Evolutionary conservation across 2,888 invertebrate species (phyloP), one percentile per base, ranked within the genome.

Genomic region (Ochlodes sylvanus): DNA sequence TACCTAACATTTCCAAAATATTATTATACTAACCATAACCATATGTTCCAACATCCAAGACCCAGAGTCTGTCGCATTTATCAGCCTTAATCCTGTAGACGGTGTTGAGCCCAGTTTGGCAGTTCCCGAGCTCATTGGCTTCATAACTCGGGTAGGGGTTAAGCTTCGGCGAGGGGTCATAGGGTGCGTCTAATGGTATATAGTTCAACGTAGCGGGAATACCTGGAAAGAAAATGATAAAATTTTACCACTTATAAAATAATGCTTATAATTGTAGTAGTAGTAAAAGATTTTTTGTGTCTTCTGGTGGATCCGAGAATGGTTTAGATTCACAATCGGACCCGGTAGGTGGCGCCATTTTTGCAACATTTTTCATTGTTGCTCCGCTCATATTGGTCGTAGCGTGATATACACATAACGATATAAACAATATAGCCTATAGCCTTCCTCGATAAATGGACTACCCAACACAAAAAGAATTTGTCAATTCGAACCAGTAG

Each of bases 141-240:
- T 94, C 92, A 94, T 95, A 96, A 80, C 95, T 95, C 7, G 97
- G 97, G 82, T 97, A 97, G 1, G 97, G 97, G 69, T 94, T 96
- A 42, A 97, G 88, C 73, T 95, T 95, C 0, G 97, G 97, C 0
- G 97, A 96, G n/a, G 95, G 95, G 10, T 95, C 94, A 73, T 94
- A 92, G 14, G 95, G 94, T 12, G 94, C 93, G 73, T 96, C 95
- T 77, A 97, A 87, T 3, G 96, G 94, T 70, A 97, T 95, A 88
- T 97, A 97, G 83, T 97, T 97, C 70, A 97, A 87, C 1, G 97
- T 97, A 4, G 97, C 95, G 42, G 97, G 97, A 71, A 97, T 95
- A 77, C 97, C 97, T 97, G 17, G 84, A 86, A 73, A 27, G 73
- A 10, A 38, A 38, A 57, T 7, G 17, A 19, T n/a, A 2, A 42